Conservation (phyloP, 2,888 invertebrate species). For the Hirtodrosophila confusa region DNA sequence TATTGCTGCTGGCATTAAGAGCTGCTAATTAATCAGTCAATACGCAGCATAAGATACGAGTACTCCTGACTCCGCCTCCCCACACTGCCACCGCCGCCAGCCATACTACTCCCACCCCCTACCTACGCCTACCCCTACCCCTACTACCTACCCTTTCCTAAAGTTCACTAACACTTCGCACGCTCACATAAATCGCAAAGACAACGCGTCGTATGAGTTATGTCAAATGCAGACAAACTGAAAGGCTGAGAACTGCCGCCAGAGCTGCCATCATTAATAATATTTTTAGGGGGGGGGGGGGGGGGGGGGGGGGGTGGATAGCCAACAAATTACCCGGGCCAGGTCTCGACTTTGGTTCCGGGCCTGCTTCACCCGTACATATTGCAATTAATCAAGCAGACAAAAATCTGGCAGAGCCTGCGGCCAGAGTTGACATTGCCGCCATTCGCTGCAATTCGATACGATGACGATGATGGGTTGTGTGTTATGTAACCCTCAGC, state of each 20-base stretch:
- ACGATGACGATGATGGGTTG: constrained; percentile 22
- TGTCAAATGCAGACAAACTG: constrained; percentile 62
- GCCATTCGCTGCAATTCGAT: constrained; percentile 45
- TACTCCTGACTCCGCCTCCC: constrained; percentile 10
- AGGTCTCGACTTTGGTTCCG: background rate
- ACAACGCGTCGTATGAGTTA: constrained; percentile 73
- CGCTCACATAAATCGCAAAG: constrained; percentile 48
- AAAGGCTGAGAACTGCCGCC: constrained; percentile 49
- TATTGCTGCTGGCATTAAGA: constrained; percentile 57
- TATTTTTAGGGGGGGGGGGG: constrained; percentile 52
- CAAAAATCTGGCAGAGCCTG: constrained; percentile 62
- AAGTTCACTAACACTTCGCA: no score
- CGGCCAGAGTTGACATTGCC: constrained; percentile 45
- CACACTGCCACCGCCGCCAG: no score
- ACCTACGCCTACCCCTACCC: background rate
- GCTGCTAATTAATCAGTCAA: constrained; percentile 68
- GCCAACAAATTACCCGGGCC: constrained; percentile 51
- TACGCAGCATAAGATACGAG: constrained; percentile 24
- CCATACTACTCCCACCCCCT: background rate
- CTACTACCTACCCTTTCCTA: background rate
- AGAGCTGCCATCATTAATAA: constrained; percentile 70
- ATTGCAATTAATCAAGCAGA: constrained; percentile 74
- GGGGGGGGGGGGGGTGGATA: background rate
- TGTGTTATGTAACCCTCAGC: constrained; percentile 26
- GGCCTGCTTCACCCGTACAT: constrained; percentile 6